Percentiles rank a stretch among this genome's conserved stretches.
These are phyloP conservation scores for Caenorhabditis auriculariae DNA, from an alignment of 2,888 invertebrate species.

Conservation along the genomic window DNA sequence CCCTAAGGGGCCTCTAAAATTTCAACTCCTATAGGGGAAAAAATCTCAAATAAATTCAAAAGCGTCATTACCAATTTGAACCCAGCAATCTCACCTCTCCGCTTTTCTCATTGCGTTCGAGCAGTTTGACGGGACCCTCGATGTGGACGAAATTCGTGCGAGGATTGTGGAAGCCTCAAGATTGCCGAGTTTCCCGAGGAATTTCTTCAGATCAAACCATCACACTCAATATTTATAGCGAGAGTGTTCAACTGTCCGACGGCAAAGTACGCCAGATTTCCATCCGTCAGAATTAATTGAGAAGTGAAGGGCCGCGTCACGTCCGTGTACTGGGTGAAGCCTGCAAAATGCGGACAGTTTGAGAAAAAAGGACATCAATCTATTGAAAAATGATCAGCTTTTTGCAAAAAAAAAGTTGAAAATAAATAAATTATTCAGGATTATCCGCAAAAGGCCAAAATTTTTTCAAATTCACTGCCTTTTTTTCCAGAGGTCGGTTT, in stretches of 20 bases:
- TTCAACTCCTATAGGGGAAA: slow-evolving; percentile 1
- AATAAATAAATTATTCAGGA: neutral
- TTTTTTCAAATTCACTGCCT: neutral
- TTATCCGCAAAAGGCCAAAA: neutral
- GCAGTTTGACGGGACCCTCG: slow-evolving; percentile 34
- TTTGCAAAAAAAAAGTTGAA: neutral
- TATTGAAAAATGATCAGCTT: neutral
- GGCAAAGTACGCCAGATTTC: slow-evolving; percentile 81
- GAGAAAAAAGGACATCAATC: neutral
- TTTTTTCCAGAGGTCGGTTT: no score
- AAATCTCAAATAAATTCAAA: no score
- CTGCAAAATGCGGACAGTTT: slow-evolving; percentile 53
- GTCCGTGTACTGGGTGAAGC: slow-evolving; percentile 87
- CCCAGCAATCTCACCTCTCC: neutral
- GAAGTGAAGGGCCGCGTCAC: slow-evolving; percentile 85
- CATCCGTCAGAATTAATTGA: slow-evolving; percentile 86
- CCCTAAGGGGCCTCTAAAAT: slow-evolving; percentile 3
- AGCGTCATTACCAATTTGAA: no score
- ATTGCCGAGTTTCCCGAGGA: neutral
- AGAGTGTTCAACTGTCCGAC: slow-evolving; percentile 87
- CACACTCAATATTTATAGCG: slow-evolving; percentile 58
- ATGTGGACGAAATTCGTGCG: slow-evolving; percentile 33
- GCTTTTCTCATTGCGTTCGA: slow-evolving; percentile 11
- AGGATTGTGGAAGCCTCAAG: slow-evolving; percentile 38
- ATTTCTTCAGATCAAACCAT: slow-evolving; percentile 18